Evolutionary conservation across 2,888 invertebrate genomes (phyloP).

Genomic region (Rosalia funebris): DNA sequence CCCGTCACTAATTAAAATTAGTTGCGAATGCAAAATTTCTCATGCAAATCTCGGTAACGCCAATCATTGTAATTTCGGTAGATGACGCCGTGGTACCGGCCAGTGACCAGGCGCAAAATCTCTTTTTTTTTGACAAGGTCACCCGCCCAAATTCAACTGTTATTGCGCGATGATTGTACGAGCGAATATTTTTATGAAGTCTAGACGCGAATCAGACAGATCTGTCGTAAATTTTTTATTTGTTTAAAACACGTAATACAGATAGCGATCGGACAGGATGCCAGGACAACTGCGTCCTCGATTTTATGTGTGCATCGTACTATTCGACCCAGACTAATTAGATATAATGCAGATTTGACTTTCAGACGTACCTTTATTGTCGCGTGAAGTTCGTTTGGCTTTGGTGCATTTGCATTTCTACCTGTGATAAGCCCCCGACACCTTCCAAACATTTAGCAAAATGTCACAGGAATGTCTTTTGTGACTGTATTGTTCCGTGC

Average conservation of each 20-base stretch:
- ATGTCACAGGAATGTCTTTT: no score
- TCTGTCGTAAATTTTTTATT: slow-evolving; percentile 40
- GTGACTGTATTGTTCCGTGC: no score
- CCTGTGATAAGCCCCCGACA: no score
- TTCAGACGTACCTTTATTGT: slow-evolving; percentile 21
- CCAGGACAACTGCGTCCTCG: slow-evolving; percentile 29
- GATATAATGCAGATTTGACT: slow-evolving; percentile 20
- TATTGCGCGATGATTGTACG: slow-evolving; percentile 47
- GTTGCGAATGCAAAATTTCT: no score
- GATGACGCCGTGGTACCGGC: no score
- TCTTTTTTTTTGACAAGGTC: no score
- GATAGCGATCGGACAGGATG: slow-evolving; percentile 34
- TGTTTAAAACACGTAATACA: slow-evolving; percentile 31
- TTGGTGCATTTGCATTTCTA: slow-evolving; percentile 6
- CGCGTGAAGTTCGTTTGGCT: background rate
- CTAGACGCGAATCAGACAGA: slow-evolving; percentile 57
- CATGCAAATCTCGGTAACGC: no score
- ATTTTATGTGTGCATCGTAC: slow-evolving; percentile 23
- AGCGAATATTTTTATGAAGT: slow-evolving; percentile 60
- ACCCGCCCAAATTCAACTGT: no score
- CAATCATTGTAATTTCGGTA: no score
- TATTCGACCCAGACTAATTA: slow-evolving; percentile 19
- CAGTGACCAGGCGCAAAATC: no score
- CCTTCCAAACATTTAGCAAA: no score
- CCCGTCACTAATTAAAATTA: no score